These are phyloP conservation scores for Agelaius phoeniceus DNA, from an alignment of 2,113 vertebrate genomes.

Conservation along the genomic window DNA sequence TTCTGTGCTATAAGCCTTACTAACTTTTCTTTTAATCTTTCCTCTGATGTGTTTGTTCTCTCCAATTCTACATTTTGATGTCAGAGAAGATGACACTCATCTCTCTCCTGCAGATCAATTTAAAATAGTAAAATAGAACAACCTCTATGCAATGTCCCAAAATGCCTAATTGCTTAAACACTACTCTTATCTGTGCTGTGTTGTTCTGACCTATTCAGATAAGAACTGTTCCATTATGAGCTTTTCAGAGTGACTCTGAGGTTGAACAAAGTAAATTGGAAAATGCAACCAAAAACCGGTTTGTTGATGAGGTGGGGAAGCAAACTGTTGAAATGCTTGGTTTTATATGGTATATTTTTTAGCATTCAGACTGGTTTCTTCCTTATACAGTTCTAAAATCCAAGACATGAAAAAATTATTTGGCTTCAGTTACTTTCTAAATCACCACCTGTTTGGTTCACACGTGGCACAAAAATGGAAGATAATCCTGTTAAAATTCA, in stretches of 20 bases:
- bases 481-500: background rate
- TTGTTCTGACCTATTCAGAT: constrained; percentile 4
- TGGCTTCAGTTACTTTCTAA: background rate
- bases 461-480: background rate
- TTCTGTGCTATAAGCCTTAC: background rate
- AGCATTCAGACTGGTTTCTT: background rate
- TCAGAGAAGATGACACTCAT: background rate
- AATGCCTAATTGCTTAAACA: background rate
- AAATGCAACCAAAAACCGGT: background rate
- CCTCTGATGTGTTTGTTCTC: background rate
- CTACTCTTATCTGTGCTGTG: background rate
- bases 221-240: background rate
- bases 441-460: fast-evolving
- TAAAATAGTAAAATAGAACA: background rate
- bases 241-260: background rate
- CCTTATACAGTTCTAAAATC: background rate
- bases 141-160: background rate
- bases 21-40: background rate
- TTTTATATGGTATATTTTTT: background rate
- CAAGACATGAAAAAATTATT: background rate
- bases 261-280: background rate
- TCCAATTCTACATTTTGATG: background rate
- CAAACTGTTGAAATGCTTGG: background rate
- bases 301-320: background rate
- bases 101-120: background rate